phyloP scores from a whole-genome alignment of 2,797 vertebrate species.

The Darevskia nairensis region DNA sequence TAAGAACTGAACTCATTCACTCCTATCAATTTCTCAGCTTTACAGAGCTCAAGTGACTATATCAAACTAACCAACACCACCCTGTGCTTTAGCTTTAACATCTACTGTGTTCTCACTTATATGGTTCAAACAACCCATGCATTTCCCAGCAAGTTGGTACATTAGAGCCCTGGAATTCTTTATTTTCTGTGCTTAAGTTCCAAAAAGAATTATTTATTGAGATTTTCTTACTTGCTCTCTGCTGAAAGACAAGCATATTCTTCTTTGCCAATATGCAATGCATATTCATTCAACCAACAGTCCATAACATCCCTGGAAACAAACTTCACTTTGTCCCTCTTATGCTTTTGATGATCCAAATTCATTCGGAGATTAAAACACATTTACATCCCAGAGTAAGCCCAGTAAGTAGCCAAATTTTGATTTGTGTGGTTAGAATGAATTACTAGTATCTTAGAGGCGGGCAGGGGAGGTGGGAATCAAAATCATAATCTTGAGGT shows the following conservation, averaged over 20 bases:
- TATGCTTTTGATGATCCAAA: slow-evolving; percentile 75
- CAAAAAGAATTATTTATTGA: slow-evolving; percentile 66
- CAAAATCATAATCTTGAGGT: slow-evolving; percentile 89
- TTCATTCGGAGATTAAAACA: slow-evolving; percentile 73
- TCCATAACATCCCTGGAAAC: slow-evolving; percentile 73
- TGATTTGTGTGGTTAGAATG: slow-evolving; percentile 66
- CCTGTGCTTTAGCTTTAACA: slow-evolving; percentile 67
- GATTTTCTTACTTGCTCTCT: slow-evolving; percentile 57
- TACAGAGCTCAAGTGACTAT: slow-evolving; percentile 72
- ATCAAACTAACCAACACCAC: slow-evolving; percentile 70
- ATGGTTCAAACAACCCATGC: slow-evolving; percentile 73
- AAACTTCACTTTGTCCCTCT: slow-evolving; percentile 64
- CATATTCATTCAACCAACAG: slow-evolving; percentile 63
- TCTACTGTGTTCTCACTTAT: slow-evolving; percentile 68
- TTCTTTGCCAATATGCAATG: slow-evolving; percentile 68
- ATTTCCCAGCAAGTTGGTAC: slow-evolving; percentile 77
- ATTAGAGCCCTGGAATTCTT: slow-evolving; percentile 71
- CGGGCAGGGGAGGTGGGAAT: slow-evolving; percentile 25
- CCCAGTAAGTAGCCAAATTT: slow-evolving; percentile 76
- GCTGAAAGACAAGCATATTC: slow-evolving; percentile 75
- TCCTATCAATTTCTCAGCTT: slow-evolving; percentile 72
- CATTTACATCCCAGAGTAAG: slow-evolving; percentile 74
- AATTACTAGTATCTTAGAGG: slow-evolving; percentile 57
- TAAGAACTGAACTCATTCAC: slow-evolving; percentile 73
- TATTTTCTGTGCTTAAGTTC: slow-evolving; percentile 69